Percentiles rank a stretch among this genome's conserved stretches.
Evolutionary conservation across 2,888 invertebrate species (phyloP).

Genomic region (Dilophus febrilis): DNA sequence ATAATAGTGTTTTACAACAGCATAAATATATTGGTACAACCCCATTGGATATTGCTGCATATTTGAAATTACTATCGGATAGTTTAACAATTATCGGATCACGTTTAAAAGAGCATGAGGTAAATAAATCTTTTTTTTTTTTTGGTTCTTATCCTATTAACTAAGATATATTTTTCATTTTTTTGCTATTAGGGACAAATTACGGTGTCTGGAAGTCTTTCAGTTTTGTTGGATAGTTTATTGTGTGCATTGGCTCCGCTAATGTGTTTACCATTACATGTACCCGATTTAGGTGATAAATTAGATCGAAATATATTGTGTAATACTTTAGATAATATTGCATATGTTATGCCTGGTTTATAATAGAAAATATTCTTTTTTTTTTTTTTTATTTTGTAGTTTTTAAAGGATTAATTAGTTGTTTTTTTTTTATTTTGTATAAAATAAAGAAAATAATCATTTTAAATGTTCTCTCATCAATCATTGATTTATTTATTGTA

Average conservation of each 20-base stretch:
- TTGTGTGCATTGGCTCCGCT: constrained; percentile 83
- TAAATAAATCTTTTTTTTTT: constrained; percentile 31
- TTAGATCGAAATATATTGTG: constrained; percentile 38
- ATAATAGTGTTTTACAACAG: too few relatives aligned
- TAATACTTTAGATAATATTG: constrained; percentile 79
- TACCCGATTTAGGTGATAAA: constrained; percentile 48
- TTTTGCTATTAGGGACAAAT: constrained; percentile 58
- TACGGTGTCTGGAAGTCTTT: constrained; percentile 86
- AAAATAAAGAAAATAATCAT: too few relatives aligned
- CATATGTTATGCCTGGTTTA: constrained; percentile 81
- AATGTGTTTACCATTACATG: constrained; percentile 65
- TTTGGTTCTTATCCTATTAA: too few relatives aligned
- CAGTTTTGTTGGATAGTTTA: constrained; percentile 80
- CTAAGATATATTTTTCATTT: too few relatives aligned
- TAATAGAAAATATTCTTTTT: too few relatives aligned
- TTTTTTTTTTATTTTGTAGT: too few relatives aligned
- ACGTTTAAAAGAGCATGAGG: constrained; percentile 75
- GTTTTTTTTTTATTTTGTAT: too few relatives aligned
- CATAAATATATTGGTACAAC: constrained; percentile 58
- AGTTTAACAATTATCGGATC: constrained; percentile 87
- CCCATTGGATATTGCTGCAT: constrained; percentile 81
- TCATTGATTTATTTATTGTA: too few relatives aligned
- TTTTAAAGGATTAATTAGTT: too few relatives aligned
- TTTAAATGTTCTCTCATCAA: too few relatives aligned
- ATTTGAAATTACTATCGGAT: constrained; percentile 79